These are phyloP conservation scores for Psittacara wagleri DNA, from an alignment of 2,113 vertebrate genomes.

Conservation along the genomic window DNA sequence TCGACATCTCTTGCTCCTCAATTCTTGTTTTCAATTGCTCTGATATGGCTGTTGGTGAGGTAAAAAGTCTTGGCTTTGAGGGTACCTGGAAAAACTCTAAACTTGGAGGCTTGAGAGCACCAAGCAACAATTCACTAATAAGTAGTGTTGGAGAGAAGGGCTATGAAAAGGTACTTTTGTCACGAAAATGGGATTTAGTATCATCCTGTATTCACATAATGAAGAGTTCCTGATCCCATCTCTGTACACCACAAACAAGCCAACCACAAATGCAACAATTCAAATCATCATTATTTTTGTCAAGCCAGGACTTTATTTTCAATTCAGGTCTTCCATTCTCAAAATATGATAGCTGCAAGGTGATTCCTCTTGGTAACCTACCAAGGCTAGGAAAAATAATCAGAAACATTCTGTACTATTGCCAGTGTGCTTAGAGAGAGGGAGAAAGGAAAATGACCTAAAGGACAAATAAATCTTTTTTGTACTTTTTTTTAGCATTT, in stretches of 20 bases:
- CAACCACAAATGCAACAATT: background rate
- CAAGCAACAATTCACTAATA: background rate
- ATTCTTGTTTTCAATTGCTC: background rate
- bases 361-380: background rate
- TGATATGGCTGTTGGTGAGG: background rate
- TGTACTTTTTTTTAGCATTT: background rate
- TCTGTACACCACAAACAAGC: background rate
- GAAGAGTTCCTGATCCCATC: background rate
- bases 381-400: background rate
- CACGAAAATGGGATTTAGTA: background rate
- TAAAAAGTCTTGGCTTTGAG: background rate
- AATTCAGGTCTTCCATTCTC: background rate
- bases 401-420: background rate
- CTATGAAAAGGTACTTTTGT: background rate
- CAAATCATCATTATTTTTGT: background rate
- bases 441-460: background rate
- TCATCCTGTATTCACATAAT: background rate
- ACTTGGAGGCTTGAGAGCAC: background rate
- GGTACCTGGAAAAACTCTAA: background rate
- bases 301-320: background rate
- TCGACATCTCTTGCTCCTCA: background rate
- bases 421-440: background rate
- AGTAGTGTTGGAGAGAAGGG: background rate
- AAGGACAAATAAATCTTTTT: background rate
- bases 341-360: background rate